These are phyloP conservation scores for Craseonycteris thonglongyai DNA, from an alignment of 2,113 vertebrate genomes.

Conservation along the genomic window DNA sequence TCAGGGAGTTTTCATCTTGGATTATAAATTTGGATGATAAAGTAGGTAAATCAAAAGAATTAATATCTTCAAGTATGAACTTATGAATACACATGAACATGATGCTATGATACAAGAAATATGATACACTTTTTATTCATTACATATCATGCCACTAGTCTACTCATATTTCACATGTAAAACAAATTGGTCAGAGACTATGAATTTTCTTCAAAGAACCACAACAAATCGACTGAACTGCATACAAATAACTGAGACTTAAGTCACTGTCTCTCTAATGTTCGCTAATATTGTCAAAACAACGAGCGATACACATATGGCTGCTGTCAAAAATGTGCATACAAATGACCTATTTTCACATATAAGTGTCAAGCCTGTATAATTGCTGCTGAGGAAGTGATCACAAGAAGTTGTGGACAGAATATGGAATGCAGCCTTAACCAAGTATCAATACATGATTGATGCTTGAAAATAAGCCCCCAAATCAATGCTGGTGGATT, in stretches of 20 bases:
- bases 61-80: neutral
- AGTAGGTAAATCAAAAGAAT: neutral
- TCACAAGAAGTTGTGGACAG: neutral
- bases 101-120: neutral
- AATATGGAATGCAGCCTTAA: neutral
- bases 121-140: neutral
- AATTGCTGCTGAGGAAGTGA: neutral
- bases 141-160: neutral
- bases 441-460: neutral
- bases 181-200: neutral
- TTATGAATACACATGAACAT: neutral
- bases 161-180: neutral
- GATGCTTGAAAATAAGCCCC: neutral
- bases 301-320: slow-evolving; percentile 20
- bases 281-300: slow-evolving; percentile 65
- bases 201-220: slow-evolving; percentile 17
- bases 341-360: slow-evolving; percentile 61
- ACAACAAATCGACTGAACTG: neutral
- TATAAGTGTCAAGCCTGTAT: slow-evolving; percentile 33
- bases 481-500: neutral
- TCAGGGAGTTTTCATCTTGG: neutral
- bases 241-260: slow-evolving; percentile 7
- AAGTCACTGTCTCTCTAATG: slow-evolving; percentile 5
- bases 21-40: neutral
- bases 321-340: slow-evolving; percentile 44